phyloP scores from a whole-genome alignment of 1,140 invertebrate species.

The Cyclargus thomasi region DNA sequence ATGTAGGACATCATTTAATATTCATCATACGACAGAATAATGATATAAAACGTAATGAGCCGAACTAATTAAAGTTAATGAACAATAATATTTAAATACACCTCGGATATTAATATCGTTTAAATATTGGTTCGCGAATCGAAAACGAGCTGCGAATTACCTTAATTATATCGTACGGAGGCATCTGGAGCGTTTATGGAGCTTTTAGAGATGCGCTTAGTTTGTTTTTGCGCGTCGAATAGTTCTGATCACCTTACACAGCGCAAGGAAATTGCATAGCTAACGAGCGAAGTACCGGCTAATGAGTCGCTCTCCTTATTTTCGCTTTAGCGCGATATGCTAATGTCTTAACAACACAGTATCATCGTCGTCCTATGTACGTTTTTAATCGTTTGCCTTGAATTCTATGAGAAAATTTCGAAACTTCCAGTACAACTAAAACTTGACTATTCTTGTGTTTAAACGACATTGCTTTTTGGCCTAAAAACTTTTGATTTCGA shows the following conservation, averaged over 20 bases:
- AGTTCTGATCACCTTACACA: constrained; percentile 35
- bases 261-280: constrained; percentile 36
- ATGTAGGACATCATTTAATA: neutral
- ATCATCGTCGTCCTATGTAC: constrained; percentile 5
- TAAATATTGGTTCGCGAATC: constrained; percentile 3
- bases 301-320: constrained; percentile 40
- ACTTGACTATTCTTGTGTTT: no score
- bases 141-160: neutral
- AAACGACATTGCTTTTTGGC: no score
- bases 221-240: neutral
- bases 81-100: neutral
- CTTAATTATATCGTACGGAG: neutral
- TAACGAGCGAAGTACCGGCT: constrained; percentile 44
- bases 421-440: no score
- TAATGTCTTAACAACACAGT: constrained; percentile 26
- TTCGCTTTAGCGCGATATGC: constrained; percentile 27
- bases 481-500: no score
- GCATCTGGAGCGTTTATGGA: neutral
- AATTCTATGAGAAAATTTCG: no score
- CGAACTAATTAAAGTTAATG: neutral
- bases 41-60: neutral
- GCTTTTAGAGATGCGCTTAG: neutral
- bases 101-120: neutral
- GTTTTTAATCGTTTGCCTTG: neutral
- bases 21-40: neutral